Conservation (phyloP, 2,113 vertebrate species). For the Hyperoodon ampullatus region DNA sequence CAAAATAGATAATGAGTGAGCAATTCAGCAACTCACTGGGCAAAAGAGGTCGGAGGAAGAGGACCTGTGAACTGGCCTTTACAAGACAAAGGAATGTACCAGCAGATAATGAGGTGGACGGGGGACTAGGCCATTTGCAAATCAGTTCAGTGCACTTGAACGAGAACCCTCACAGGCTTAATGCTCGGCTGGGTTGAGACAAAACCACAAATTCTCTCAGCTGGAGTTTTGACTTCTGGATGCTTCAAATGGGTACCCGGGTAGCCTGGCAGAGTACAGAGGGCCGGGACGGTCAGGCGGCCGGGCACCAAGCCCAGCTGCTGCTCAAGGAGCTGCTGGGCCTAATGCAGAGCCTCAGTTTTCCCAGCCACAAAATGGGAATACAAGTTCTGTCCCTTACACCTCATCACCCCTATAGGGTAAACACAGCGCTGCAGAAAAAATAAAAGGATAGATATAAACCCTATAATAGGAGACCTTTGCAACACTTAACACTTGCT, state of each 20-base stretch:
- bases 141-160: not conserved
- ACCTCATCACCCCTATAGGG: not conserved
- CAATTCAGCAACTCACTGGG: not conserved
- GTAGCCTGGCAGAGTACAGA: not conserved
- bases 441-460: not conserved
- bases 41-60: not conserved
- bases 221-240: not conserved
- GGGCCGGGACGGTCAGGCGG: too few species aligned
- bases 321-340: not conserved
- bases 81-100: not conserved
- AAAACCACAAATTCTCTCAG: not conserved
- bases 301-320: not conserved
- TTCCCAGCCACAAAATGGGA: not conserved
- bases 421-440: not conserved
- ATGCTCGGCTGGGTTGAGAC: not conserved
- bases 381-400: not conserved
- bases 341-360: not conserved
- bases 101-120: not conserved
- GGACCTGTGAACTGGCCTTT: not conserved
- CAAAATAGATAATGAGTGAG: not conserved
- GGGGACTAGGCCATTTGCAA: not conserved
- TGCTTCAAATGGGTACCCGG: not conserved
- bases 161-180: not conserved
- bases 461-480: not conserved
- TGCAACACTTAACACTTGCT: not conserved